A percentile compares a stretch with the other conserved stretches of the same genome.
phyloP scores from a whole-genome alignment of 2,113 vertebrate species.

The Calyptommatus sinebrachiatus region DNA sequence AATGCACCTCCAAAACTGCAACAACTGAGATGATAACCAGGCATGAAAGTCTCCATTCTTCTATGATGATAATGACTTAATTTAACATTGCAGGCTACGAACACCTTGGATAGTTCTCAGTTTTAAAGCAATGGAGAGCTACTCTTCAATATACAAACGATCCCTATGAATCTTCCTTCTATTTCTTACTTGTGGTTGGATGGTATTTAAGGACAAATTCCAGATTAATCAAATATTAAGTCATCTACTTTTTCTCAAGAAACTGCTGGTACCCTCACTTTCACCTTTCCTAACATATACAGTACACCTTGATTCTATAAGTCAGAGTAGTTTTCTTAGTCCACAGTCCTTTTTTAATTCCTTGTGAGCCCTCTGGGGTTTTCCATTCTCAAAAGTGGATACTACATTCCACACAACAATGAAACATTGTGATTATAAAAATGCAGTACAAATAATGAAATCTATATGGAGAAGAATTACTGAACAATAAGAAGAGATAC shows the following conservation, averaged over 20 bases:
- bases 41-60: too few relatives aligned
- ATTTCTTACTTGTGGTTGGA: neutral
- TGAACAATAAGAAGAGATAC: neutral
- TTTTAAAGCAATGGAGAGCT: neutral
- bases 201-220: neutral
- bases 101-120: neutral
- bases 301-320: too few relatives aligned
- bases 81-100: neutral
- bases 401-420: too few relatives aligned
- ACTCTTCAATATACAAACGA: neutral
- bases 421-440: neutral
- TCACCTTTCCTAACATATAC: neutral
- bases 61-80: neutral
- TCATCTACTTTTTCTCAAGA: neutral
- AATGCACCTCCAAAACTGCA: too few relatives aligned
- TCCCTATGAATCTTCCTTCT: neutral
- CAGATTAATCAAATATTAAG: constrained; percentile 2
- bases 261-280: neutral
- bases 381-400: too few relatives aligned
- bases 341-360: too few relatives aligned
- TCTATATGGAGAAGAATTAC: neutral
- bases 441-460: neutral
- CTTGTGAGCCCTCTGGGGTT: neutral
- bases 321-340: too few relatives aligned
- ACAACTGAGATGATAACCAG: too few relatives aligned